phyloP scores from a whole-genome alignment of 2,113 vertebrate species.

The Cyphomyrus discorhynchus region DNA sequence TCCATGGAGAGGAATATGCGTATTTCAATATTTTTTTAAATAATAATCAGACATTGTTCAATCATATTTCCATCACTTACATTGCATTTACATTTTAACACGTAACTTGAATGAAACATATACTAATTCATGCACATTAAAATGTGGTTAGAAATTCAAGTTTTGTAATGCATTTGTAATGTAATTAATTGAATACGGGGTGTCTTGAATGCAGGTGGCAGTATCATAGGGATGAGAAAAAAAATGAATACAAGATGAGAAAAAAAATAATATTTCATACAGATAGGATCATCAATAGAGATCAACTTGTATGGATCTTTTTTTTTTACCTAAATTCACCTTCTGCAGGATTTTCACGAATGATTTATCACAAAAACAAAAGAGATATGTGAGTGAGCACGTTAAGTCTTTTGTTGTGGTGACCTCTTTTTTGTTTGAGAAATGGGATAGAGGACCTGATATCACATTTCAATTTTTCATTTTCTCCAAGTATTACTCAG shows the following conservation, averaged over 20 bases:
- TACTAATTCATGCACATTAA: not conserved
- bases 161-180: not conserved
- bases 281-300: not conserved
- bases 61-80: too few relatives aligned
- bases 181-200: not conserved
- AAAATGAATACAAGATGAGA: not conserved
- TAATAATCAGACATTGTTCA: not conserved
- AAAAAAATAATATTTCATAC: not conserved
- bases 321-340: not conserved
- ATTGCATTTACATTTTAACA: not conserved
- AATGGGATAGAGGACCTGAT: not conserved
- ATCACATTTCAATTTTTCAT: not conserved
- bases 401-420: not conserved
- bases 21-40: not conserved
- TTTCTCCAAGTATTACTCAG: not conserved
- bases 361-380: not conserved
- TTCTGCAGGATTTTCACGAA: not conserved
- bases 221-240: not conserved
- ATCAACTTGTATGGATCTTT: not conserved
- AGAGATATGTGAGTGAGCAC: not conserved
- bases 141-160: not conserved
- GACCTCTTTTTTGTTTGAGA: conserved; percentile 1
- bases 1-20: not conserved
- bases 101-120: not conserved
- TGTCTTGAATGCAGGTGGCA: not conserved